Conservation (phyloP, 2,797 vertebrate genomes). For the Perdix hodgsoniae region DNA sequence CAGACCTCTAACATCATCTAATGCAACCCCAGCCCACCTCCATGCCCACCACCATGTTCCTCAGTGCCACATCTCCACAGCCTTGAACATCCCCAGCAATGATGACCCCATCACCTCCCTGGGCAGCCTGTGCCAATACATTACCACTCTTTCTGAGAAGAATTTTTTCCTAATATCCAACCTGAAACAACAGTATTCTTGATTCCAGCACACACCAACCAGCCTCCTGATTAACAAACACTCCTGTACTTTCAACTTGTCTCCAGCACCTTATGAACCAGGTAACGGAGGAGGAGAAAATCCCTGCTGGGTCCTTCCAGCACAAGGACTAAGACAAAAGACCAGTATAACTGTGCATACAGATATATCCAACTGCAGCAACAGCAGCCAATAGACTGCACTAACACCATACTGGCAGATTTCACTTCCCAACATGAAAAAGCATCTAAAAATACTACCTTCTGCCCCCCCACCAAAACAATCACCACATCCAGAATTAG, state of each 20-base stretch:
- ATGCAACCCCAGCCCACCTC: no score
- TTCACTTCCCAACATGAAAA: neutral
- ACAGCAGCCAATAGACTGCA: neutral
- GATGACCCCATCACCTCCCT: no score
- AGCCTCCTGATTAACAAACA: neutral
- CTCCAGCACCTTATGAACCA: neutral
- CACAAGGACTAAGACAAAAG: neutral
- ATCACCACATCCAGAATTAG: neutral
- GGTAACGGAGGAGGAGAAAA: neutral
- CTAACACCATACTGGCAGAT: neutral
- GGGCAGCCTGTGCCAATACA: no score
- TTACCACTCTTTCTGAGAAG: no score
- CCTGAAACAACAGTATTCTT: no score
- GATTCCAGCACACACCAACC: neutral
- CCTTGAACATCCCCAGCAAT: no score
- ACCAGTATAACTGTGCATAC: fast-evolving
- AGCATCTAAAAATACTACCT: neutral
- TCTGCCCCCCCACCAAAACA: fast-evolving
- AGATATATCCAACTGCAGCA: neutral
- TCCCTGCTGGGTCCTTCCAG: neutral
- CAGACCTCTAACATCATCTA: no score
- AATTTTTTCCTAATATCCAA: no score
- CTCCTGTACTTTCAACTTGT: neutral
- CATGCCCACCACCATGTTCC: no score
- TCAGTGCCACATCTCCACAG: no score